Evolutionary conservation across 2,113 vertebrate genomes (phyloP).

Genomic region (Solea senegalensis): DNA sequence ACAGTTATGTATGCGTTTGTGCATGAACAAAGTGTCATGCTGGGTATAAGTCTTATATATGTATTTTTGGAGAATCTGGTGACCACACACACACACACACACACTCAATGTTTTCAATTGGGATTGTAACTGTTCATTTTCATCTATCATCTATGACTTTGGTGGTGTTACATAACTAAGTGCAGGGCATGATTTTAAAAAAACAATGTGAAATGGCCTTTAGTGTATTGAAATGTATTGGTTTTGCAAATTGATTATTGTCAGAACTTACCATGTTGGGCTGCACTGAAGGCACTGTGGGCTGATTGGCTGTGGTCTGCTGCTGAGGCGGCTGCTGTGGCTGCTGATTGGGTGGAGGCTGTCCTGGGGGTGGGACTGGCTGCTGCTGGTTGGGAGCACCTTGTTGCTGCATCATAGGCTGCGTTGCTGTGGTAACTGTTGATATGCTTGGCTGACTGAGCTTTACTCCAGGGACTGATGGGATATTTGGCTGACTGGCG

Average conservation of each 20-base stretch:
- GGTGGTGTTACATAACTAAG: too few species aligned
- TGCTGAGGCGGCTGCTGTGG: constrained; percentile 70
- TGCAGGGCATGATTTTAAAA: too few species aligned
- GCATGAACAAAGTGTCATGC: too few species aligned
- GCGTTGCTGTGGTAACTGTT: constrained; percentile 82
- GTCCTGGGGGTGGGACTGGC: constrained; percentile 67
- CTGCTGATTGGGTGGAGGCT: constrained; percentile 70
- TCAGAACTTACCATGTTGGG: constrained; percentile 71
- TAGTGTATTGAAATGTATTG: not conserved
- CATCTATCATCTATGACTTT: too few species aligned
- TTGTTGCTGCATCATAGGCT: constrained; percentile 80
- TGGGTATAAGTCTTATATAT: too few species aligned
- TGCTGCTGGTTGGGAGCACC: constrained; percentile 72
- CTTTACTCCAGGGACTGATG: constrained; percentile 69
- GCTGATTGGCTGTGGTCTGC: constrained; percentile 63
- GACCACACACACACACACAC: too few species aligned
- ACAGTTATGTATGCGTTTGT: too few species aligned
- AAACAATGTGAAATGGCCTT: too few species aligned
- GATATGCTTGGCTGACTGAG: constrained; percentile 83
- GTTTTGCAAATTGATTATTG: not conserved
- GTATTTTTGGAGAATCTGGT: too few species aligned
- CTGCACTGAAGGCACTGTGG: constrained; percentile 60
- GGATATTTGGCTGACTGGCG: constrained; percentile 73
- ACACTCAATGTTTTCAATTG: too few species aligned
- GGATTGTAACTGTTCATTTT: too few species aligned